Evolutionary conservation across 2,888 invertebrate species (phyloP).

Genomic region (Hypercompe scribonia): DNA sequence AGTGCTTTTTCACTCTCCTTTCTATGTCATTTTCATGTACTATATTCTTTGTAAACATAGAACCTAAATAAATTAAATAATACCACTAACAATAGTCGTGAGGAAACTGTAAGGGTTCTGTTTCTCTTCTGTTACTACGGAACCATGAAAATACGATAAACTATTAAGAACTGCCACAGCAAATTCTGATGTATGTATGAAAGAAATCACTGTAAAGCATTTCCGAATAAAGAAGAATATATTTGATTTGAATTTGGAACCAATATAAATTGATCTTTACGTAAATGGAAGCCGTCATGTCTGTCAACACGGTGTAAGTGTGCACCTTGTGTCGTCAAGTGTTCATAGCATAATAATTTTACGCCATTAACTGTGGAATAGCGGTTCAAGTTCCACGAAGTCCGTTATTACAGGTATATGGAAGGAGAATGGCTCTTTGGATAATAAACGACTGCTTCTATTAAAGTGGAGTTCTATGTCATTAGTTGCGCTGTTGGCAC

Average conservation of each 20-base stretch:
- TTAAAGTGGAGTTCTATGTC: slow-evolving; percentile 59
- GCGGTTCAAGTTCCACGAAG: slow-evolving; percentile 52
- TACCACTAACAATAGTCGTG: too few species aligned
- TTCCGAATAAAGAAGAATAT: too few species aligned
- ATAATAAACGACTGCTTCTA: slow-evolving; percentile 63
- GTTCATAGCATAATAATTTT: slow-evolving; percentile 45
- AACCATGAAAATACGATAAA: too few species aligned
- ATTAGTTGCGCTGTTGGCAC: slow-evolving; percentile 66
- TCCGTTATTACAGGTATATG: slow-evolving; percentile 58
- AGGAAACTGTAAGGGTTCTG: too few species aligned
- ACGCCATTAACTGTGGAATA: slow-evolving; percentile 46
- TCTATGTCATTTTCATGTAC: too few species aligned
- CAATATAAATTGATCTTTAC: background rate
- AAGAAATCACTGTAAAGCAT: background rate
- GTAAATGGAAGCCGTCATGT: slow-evolving; percentile 4
- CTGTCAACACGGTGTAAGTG: slow-evolving; percentile 28
- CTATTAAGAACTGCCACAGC: background rate
- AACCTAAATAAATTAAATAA: too few species aligned
- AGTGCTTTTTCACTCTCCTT: too few species aligned
- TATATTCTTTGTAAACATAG: too few species aligned
- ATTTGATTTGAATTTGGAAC: too few species aligned
- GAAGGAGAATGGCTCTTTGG: slow-evolving; percentile 50
- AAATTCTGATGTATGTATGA: too few species aligned
- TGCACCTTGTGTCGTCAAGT: slow-evolving; percentile 28
- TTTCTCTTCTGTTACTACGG: too few species aligned